Conservation (phyloP, 2,113 vertebrate species). For the Mormoops blainvillei region DNA sequence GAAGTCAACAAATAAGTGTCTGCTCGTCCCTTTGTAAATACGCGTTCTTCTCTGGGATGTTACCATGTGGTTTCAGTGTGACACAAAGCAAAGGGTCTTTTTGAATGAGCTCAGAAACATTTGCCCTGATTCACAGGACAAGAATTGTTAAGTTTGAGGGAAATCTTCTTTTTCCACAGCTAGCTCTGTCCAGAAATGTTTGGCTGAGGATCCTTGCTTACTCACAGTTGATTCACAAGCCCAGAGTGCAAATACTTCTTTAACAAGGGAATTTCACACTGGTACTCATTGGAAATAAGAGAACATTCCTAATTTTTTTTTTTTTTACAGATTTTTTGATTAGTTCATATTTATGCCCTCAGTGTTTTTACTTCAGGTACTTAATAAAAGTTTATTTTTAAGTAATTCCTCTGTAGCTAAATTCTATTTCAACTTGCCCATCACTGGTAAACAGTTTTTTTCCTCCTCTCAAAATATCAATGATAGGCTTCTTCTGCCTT, state of each 20-base stretch:
- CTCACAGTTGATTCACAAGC: neutral
- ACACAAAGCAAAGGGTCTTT: neutral
- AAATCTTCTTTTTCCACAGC: neutral
- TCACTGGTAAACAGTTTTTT: neutral
- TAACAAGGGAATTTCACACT: neutral
- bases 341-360: neutral
- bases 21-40: neutral
- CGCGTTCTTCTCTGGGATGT: neutral
- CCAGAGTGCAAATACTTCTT: neutral
- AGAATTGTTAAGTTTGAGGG: neutral
- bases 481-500: neutral
- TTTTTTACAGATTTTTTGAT: neutral
- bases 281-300: neutral
- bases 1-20: neutral
- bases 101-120: neutral
- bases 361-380: neutral
- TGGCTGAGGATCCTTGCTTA: neutral
- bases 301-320: neutral
- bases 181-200: neutral
- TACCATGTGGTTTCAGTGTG: neutral
- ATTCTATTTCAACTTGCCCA: neutral
- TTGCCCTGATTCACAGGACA: neutral
- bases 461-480: neutral
- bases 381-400: neutral
- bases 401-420: neutral